A percentile compares a stretch with the other conserved stretches of the same genome.
Evolutionary conservation across 2,888 invertebrate species (phyloP).

Genomic region (Pomacea canaliculata): DNA sequence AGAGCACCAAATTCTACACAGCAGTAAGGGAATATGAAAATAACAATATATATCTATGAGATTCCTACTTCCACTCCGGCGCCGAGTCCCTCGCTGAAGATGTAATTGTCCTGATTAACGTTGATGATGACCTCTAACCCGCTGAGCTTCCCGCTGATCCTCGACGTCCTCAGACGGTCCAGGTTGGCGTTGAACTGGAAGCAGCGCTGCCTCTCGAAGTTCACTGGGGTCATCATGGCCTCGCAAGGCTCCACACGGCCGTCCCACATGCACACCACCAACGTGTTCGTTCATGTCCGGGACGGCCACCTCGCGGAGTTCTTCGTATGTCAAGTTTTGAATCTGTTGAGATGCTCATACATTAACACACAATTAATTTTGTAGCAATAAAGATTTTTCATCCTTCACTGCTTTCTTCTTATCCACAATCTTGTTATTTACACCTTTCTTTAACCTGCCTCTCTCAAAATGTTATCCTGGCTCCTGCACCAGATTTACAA

Average conservation of each 20-base stretch:
- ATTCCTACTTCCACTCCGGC: slow-evolving; percentile 4
- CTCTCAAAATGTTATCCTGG: no score
- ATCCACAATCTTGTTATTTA: no score
- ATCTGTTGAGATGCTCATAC: not conserved
- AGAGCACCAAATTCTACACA: no score
- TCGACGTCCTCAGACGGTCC: not conserved
- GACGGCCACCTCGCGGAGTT: not conserved
- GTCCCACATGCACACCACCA: slow-evolving; percentile 14
- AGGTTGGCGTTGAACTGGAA: slow-evolving; percentile 17
- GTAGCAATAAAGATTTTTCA: no score
- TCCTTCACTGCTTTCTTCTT: no score
- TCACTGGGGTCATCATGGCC: not conserved
- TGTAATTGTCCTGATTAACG: slow-evolving; percentile 3
- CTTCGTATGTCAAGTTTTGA: not conserved
- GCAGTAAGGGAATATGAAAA: no score
- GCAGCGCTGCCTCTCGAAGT: slow-evolving; percentile 5
- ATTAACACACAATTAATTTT: no score
- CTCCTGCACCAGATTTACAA: no score
- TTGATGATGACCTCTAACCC: slow-evolving; percentile 8
- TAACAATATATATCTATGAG: no score
- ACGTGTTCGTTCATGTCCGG: slow-evolving; percentile 1
- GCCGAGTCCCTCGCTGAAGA: not conserved
- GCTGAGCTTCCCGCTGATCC: not conserved
- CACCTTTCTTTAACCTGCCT: no score
- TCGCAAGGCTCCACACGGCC: slow-evolving; percentile 9